Base-by-base conservation (phyloP, 2,113 vertebrate genomes). In the Lasiurus borealis region DNA sequence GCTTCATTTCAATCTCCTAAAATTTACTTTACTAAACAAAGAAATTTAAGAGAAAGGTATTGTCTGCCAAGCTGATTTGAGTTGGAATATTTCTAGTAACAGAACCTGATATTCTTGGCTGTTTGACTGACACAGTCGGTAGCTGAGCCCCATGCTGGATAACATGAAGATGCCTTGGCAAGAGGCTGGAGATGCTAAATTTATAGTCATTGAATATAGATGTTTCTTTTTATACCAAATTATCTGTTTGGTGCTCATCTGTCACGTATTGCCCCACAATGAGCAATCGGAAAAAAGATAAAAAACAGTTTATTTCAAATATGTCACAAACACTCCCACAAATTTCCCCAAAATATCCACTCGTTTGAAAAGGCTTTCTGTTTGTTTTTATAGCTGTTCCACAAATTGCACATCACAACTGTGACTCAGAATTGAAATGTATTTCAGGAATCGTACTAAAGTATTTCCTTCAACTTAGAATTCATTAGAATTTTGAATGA, bases 1-100 rank as follows among this genome's bases (percentile, higher is more conserved):
- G 83, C 52, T 88, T 90, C 77, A 54, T 54, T 90, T 88, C 23
- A 44, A 54, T 77, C 31, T 86, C 80, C 27, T 78, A 62, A 93
- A 89, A 91, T 86, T 73, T 91, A 86, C 25, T 88, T 89, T 72
- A 72, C 8, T 52, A 16, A 62, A 77, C 23, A 85, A 87, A 59
- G 81, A 59, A 44, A 44, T 44, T 82, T 62, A 15, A 27, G 25
- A 15, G 8, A 29, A n/a, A 25, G 34, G 5, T 66, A 90, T 52
- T 78, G 46, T 81, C 29, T 95, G 83, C 40, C 72, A 88, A 81
- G 52, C 94, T 93, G n/a, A 89, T 90, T 92, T 64, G 71, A 93
- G 57, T 50, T 90, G 50, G 59, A 75, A 59, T 95, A 93, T 72
- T 96, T 96, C 93, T 75, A 93, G 93, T 68, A 91, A 91, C 93